A percentile compares a stretch with the other conserved stretches of the same genome.
These are phyloP conservation scores for Drosophila leontia DNA, from an alignment of 1,140 invertebrate species.

Conservation along the genomic window DNA sequence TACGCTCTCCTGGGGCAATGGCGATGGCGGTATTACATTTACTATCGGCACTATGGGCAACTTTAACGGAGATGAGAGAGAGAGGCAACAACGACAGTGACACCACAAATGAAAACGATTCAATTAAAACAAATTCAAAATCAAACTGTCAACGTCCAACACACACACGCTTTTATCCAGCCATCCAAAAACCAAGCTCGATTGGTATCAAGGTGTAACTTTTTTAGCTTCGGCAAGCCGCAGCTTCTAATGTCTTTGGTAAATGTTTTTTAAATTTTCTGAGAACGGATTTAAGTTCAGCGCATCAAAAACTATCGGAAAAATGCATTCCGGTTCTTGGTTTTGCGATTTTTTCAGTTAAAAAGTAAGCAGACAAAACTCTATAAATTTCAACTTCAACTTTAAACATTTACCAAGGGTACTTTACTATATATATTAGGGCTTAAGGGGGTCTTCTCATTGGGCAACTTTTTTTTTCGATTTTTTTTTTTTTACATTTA, in stretches of 20 bases:
- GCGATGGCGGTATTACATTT: conserved; percentile 76
- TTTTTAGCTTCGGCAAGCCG: conserved; percentile 17
- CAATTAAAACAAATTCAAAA: conserved; percentile 67
- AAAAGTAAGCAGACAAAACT: neutral
- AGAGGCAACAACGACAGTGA: conserved; percentile 61
- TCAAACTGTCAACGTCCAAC: conserved; percentile 32
- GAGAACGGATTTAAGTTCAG: too few species aligned
- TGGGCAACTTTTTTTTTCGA: too few species aligned
- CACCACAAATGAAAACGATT: conserved; percentile 73
- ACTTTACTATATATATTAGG: neutral
- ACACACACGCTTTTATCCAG: conserved; percentile 12
- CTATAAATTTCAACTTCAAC: neutral
- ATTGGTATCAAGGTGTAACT: conserved; percentile 4
- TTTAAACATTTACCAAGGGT: neutral
- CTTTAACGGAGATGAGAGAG: conserved; percentile 71
- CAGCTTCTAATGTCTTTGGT: neutral
- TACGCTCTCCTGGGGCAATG: conserved; percentile 79
- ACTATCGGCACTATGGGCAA: conserved; percentile 80
- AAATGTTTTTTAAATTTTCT: neutral
- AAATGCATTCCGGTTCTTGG: too few species aligned
- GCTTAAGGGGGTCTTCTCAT: too few species aligned
- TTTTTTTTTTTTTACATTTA: too few species aligned
- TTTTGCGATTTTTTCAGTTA: too few species aligned
- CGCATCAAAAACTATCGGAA: too few species aligned
- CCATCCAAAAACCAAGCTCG: conserved; percentile 29